Conservation (phyloP, 2,113 vertebrate genomes). For the Saccopteryx bilineata region DNA sequence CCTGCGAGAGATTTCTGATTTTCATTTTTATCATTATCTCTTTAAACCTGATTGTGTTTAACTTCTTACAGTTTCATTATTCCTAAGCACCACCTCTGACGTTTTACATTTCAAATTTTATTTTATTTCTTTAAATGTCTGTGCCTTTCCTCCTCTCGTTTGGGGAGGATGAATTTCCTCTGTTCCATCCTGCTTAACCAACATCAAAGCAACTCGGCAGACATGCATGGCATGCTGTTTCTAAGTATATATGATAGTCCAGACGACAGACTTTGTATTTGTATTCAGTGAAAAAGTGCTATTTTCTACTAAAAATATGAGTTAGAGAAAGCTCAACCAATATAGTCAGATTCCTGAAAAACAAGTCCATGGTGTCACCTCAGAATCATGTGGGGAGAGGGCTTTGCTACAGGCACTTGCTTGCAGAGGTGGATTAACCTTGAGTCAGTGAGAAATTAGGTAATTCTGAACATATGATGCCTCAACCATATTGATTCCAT, state of each 20-base stretch:
- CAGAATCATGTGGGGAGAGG: neutral
- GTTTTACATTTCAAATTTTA: slow-evolving; percentile 69
- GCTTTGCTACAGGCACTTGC: neutral
- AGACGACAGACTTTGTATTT: neutral
- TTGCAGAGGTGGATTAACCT: neutral
- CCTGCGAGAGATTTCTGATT: slow-evolving; percentile 77
- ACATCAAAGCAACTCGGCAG: neutral
- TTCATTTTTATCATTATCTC: slow-evolving; percentile 83
- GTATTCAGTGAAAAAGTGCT: neutral
- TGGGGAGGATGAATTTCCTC: neutral
- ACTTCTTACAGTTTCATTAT: slow-evolving; percentile 82
- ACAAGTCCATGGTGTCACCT: neutral
- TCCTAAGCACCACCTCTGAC: slow-evolving; percentile 57
- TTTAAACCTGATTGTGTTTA: slow-evolving; percentile 82
- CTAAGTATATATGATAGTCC: neutral
- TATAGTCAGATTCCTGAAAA: neutral
- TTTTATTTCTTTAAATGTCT: slow-evolving; percentile 73
- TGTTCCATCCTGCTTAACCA: neutral
- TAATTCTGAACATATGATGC: neutral
- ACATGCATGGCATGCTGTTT: neutral
- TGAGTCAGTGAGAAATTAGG: neutral
- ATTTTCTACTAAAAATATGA: slow-evolving; percentile 19
- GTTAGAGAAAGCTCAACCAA: neutral
- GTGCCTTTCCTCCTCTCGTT: slow-evolving; percentile 38
- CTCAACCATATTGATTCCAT: neutral